Conservation (phyloP, 2,797 vertebrate genomes). For the Pelobates cultripes region DNA sequence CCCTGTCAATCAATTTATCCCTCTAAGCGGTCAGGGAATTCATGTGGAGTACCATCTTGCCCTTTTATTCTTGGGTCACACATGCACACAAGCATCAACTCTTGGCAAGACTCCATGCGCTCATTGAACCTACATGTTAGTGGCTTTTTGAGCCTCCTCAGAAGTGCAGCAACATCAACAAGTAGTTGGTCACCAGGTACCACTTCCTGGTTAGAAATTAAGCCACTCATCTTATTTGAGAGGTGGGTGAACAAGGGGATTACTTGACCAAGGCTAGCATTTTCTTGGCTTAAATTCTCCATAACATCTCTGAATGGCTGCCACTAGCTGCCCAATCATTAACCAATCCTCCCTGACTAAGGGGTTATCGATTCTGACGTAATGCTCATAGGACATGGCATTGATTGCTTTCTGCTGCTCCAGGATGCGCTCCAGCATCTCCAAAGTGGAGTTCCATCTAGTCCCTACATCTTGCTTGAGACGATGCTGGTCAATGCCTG, state of each 20-base stretch:
- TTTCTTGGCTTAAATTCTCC: neutral
- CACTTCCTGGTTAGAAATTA: neutral
- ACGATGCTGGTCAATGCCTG: neutral
- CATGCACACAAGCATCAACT: neutral
- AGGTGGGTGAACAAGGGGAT: neutral
- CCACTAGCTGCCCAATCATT: neutral
- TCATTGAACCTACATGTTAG: neutral
- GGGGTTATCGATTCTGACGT: neutral
- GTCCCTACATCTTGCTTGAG: neutral
- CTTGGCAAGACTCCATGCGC: neutral
- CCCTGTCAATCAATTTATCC: neutral
- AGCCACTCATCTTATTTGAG: too few relatives aligned
- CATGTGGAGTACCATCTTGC: neutral
- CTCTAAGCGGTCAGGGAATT: neutral
- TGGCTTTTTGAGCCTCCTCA: neutral
- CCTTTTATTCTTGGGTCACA: neutral
- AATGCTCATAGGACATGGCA: neutral
- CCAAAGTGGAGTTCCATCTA: neutral
- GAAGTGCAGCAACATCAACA: neutral
- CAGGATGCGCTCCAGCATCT: neutral
- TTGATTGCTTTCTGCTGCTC: neutral
- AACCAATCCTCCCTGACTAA: neutral
- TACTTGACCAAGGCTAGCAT: neutral
- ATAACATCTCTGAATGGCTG: neutral
- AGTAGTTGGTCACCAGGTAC: neutral